Evolutionary conservation across 64 coral and sea anemone genomes (phyloP).

Genomic region (Porites lutea): DNA sequence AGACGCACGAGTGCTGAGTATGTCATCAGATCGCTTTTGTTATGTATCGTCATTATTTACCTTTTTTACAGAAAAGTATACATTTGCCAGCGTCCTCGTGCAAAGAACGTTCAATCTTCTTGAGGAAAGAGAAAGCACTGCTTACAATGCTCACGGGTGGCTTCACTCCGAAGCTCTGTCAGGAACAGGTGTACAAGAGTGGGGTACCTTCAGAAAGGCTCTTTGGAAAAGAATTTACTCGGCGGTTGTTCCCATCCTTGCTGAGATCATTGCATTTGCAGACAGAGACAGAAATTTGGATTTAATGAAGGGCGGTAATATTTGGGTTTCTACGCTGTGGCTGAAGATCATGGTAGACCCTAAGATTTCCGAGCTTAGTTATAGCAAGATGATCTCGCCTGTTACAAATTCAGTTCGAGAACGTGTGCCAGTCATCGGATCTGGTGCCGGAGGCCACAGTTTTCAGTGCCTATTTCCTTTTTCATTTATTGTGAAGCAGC

Average conservation of each 20-base stretch:
- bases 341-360: slow-evolving; percentile 35
- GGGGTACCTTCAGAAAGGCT: slow-evolving; percentile 79
- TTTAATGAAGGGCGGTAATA: slow-evolving; percentile 11
- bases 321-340: slow-evolving; percentile 28
- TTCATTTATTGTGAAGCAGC: slow-evolving; percentile 76
- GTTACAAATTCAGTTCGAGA: slow-evolving; percentile 47
- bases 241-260: slow-evolving; percentile 67
- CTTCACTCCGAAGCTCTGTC: slow-evolving; percentile 73
- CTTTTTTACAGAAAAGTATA: slow-evolving; percentile 6
- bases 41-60: background rate
- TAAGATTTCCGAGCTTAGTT: slow-evolving; percentile 54
- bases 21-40: background rate
- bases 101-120: slow-evolving; percentile 53
- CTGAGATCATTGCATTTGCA: slow-evolving; percentile 72
- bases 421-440: slow-evolving; percentile 56
- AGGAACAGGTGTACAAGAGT: slow-evolving; percentile 82
- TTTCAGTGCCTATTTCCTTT: slow-evolving; percentile 81
- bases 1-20: too few species aligned
- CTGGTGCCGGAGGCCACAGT: slow-evolving; percentile 62
- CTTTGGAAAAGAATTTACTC: slow-evolving; percentile 65
- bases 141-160: slow-evolving; percentile 50
- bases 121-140: slow-evolving; percentile 53
- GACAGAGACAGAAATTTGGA: slow-evolving; percentile 83
- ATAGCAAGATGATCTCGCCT: slow-evolving; percentile 52
- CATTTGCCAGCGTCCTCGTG: slow-evolving; percentile 30